A percentile compares a stretch with the other conserved stretches of the same genome.
Evolutionary conservation across 1,140 invertebrate species (phyloP).

Genomic region (Armadillidium nasatum): DNA sequence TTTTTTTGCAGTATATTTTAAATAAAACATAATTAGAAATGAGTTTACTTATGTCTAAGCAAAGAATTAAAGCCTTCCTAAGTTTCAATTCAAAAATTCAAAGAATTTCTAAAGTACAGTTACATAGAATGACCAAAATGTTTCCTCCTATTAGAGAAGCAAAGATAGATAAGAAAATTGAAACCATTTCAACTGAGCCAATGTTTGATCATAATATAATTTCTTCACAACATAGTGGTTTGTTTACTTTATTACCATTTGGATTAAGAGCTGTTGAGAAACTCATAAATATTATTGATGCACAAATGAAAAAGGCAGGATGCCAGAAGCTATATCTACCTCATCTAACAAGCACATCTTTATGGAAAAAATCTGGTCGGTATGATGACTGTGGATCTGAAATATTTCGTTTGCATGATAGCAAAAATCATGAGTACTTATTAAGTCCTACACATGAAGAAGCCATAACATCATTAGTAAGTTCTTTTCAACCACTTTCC

Average conservation of each 20-base stretch:
- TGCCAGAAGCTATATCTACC: not conserved
- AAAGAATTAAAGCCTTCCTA: not conserved
- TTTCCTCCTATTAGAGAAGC: too few relatives aligned
- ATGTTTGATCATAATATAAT: not conserved
- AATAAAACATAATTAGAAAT: too few relatives aligned
- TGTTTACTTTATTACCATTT: not conserved
- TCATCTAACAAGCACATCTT: not conserved
- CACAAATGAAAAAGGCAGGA: not conserved
- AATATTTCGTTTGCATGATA: not conserved
- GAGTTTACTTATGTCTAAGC: too few relatives aligned
- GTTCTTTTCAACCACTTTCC: not conserved
- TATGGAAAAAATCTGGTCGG: not conserved
- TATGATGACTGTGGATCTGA: not conserved
- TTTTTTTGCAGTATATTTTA: too few relatives aligned
- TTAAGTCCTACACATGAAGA: slow-evolving; percentile 2
- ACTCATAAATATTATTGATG: not conserved
- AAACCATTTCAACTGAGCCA: too few relatives aligned
- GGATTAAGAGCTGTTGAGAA: not conserved
- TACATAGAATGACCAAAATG: too few relatives aligned
- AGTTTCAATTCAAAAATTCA: too few relatives aligned
- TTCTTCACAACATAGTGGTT: not conserved
- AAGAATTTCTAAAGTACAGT: too few relatives aligned
- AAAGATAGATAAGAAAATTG: too few relatives aligned
- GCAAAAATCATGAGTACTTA: not conserved
- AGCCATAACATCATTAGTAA: not conserved